Conservation (phyloP, 2,113 vertebrate genomes). For the Motacilla alba region DNA sequence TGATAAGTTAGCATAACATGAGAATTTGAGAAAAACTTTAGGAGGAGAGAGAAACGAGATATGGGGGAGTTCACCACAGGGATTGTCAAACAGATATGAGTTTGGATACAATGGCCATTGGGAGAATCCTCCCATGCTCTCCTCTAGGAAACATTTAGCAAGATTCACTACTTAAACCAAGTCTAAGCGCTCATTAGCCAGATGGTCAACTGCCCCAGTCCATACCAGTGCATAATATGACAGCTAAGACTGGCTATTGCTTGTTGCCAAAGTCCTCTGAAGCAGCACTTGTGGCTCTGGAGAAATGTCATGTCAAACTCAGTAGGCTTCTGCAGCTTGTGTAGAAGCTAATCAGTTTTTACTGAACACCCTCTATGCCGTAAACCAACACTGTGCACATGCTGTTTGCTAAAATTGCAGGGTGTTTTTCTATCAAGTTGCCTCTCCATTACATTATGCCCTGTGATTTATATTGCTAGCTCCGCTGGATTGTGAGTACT, state of each 20-base stretch:
- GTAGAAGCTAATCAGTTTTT: slow-evolving; percentile 16
- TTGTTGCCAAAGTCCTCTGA: background rate
- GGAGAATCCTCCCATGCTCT: background rate
- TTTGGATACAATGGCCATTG: background rate
- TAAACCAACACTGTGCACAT: slow-evolving; percentile 8
- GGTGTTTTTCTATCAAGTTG: slow-evolving; percentile 33
- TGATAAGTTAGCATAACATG: background rate
- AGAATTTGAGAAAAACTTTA: background rate
- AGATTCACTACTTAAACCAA: background rate
- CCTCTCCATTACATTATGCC: background rate
- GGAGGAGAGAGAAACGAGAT: background rate
- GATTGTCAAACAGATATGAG: background rate
- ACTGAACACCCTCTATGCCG: background rate
- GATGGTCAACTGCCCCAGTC: background rate
- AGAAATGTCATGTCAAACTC: background rate
- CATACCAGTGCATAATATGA: background rate
- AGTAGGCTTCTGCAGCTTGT: background rate
- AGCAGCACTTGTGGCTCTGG: background rate
- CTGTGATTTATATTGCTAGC: slow-evolving; percentile 39
- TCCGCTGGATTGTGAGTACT: slow-evolving; percentile 35
- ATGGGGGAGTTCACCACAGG: background rate
- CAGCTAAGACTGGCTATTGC: background rate
- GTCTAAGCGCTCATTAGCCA: rapidly evolving
- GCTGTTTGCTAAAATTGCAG: slow-evolving; percentile 46
- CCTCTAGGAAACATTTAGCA: background rate